A percentile compares a stretch with the other conserved stretches of the same genome.
Conservation (phyloP, 2,113 vertebrate species). For the Sinocyclocheilus anophthalmus region DNA sequence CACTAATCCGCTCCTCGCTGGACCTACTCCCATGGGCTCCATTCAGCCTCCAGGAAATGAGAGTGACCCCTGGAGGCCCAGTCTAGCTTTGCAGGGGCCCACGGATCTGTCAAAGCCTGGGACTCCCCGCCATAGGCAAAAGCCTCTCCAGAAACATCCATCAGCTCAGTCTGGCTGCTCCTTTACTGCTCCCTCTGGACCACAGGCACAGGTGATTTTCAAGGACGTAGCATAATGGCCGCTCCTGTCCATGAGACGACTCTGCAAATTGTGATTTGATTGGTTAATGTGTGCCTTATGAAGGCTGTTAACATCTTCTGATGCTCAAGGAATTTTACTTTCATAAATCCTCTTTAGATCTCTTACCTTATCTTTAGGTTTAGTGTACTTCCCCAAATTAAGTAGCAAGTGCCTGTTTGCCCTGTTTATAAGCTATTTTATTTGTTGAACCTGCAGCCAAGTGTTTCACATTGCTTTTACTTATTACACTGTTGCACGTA, state of each 20-base stretch:
- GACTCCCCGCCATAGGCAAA: background rate
- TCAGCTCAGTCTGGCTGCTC: background rate
- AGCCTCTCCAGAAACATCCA: background rate
- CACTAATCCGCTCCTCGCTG: constrained; percentile 73
- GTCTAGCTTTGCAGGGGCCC: constrained; percentile 26
- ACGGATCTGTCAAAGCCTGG: background rate
- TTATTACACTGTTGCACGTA: background rate
- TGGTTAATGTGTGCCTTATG: background rate
- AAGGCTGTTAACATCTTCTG: background rate
- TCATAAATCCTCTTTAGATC: background rate
- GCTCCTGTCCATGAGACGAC: background rate
- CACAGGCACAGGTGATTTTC: constrained; percentile 7
- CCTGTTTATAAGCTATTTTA: background rate
- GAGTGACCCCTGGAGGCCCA: no score
- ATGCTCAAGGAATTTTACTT: background rate
- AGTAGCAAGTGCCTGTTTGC: background rate
- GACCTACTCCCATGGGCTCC: constrained; percentile 40
- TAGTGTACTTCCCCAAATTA: background rate
- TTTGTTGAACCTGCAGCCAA: background rate
- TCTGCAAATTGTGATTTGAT: background rate
- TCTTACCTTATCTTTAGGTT: background rate
- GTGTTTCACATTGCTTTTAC: background rate
- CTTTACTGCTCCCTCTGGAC: background rate
- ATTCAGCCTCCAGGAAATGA: no score
- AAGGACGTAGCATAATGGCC: background rate